Evolutionary conservation across 2,797 vertebrate species (phyloP).

Genomic region (Tinamus major): DNA sequence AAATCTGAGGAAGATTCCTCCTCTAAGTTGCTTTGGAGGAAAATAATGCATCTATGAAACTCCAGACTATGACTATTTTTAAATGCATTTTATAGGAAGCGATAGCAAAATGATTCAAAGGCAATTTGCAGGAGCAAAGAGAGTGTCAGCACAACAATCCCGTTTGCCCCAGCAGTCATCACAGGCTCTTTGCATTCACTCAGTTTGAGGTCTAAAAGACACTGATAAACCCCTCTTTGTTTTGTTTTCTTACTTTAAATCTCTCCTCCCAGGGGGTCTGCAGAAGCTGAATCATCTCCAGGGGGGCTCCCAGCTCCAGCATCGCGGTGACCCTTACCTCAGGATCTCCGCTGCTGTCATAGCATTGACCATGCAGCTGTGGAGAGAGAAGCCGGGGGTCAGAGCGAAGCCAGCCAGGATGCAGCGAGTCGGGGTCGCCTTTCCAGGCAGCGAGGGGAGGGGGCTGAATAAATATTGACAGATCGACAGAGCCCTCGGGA

Average conservation of each 20-base stretch:
- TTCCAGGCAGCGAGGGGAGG: neutral
- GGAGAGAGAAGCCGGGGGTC: neutral
- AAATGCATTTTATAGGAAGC: neutral
- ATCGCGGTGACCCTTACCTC: slow-evolving; percentile 85
- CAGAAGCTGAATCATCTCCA: slow-evolving; percentile 95
- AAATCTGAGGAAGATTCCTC: neutral
- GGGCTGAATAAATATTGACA: neutral
- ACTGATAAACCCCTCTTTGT: neutral
- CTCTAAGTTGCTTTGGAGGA: neutral
- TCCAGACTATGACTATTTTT: neutral
- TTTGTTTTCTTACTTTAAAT: slow-evolving; percentile 88
- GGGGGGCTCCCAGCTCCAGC: slow-evolving; percentile 89
- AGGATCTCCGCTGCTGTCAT: slow-evolving; percentile 69
- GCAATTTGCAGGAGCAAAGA: neutral
- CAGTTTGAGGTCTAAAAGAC: neutral
- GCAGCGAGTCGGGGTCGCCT: neutral
- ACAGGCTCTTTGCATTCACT: neutral
- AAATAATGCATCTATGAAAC: neutral
- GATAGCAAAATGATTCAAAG: neutral
- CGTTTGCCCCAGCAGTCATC: neutral
- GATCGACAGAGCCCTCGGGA: neutral
- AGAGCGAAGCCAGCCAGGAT: neutral
- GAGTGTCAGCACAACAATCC: neutral
- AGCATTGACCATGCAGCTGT: slow-evolving; percentile 90
- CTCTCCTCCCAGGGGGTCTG: slow-evolving; percentile 95